Conservation (phyloP, 2,888 invertebrate genomes). For the Steinernema carpocapsae region DNA sequence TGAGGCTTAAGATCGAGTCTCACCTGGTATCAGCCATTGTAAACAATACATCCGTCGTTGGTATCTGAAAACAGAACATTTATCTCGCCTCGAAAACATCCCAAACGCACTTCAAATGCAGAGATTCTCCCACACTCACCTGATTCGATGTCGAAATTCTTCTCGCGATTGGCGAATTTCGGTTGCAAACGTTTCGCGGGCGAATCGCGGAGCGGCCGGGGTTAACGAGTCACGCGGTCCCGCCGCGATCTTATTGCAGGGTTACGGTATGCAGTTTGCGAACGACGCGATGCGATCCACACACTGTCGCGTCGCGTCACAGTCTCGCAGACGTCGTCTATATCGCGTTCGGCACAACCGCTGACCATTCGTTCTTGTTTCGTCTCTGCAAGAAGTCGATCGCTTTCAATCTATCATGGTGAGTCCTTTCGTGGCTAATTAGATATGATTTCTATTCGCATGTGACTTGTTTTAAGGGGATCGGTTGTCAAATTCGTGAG, state of each 20-base stretch:
- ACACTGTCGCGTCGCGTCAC: no score
- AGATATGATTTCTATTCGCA: no score
- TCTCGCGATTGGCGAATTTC: no score
- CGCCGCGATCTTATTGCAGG: background rate
- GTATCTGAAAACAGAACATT: background rate
- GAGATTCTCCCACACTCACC: no score
- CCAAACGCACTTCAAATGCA: background rate
- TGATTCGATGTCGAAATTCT: no score
- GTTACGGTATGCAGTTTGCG: no score
- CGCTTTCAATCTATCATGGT: background rate
- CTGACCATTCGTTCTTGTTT: constrained; percentile 10
- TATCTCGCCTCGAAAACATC: background rate
- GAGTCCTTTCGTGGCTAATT: background rate
- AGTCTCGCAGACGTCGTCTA: background rate
- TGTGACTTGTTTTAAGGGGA: no score
- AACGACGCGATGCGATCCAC: no score
- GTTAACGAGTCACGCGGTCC: background rate
- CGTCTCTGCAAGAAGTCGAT: background rate
- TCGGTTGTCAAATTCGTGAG: no score
- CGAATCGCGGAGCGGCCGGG: no score
- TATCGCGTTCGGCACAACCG: background rate
- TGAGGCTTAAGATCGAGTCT: constrained; percentile 81
- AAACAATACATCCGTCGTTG: constrained; percentile 83
- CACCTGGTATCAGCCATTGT: constrained; percentile 82
- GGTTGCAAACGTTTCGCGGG: no score